A percentile compares a stretch with the other conserved stretches of the same genome.
Evolutionary conservation across 2,888 invertebrate genomes (phyloP).

Genomic region (Pyrocoelia pectoralis): DNA sequence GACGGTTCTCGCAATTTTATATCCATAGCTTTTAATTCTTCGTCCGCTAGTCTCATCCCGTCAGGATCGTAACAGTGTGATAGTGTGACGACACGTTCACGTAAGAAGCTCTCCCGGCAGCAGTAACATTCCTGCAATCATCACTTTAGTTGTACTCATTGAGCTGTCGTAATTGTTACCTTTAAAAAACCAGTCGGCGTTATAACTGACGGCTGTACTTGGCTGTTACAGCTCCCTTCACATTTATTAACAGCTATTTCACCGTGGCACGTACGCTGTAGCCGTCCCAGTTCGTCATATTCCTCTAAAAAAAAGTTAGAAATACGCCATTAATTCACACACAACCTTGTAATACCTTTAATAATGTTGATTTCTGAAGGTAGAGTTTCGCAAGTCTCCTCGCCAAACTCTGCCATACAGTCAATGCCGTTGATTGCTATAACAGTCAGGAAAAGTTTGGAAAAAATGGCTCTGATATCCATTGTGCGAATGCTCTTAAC

Average conservation of each 20-base stretch:
- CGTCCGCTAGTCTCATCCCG: constrained; percentile 76
- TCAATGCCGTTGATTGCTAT: constrained; percentile 14
- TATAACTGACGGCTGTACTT: constrained; percentile 90
- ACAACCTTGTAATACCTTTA: constrained; percentile 72
- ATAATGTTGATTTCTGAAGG: constrained; percentile 87
- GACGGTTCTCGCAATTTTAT: constrained; percentile 85
- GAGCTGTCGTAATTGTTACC: too few species aligned
- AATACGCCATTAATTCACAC: not conserved
- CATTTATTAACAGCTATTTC: constrained; percentile 92
- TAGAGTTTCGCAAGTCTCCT: constrained; percentile 85
- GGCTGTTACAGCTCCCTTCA: constrained; percentile 91
- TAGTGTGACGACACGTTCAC: constrained; percentile 80
- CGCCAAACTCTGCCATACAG: constrained; percentile 56
- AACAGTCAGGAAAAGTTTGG: constrained; percentile 14
- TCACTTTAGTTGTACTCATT: not conserved
- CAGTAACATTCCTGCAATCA: constrained; percentile 89
- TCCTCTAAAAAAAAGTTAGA: constrained; percentile 75
- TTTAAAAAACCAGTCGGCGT: constrained; percentile 90
- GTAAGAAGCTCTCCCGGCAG: constrained; percentile 86
- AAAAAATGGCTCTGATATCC: constrained; percentile 16
- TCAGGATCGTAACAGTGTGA: constrained; percentile 90
- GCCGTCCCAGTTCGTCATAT: constrained; percentile 84
- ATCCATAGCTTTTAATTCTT: constrained; percentile 78
- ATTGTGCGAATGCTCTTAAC: constrained; percentile 20
- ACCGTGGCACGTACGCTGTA: constrained; percentile 87